phyloP scores from a whole-genome alignment of 2,888 invertebrate species.

The Thymelicus acteon region DNA sequence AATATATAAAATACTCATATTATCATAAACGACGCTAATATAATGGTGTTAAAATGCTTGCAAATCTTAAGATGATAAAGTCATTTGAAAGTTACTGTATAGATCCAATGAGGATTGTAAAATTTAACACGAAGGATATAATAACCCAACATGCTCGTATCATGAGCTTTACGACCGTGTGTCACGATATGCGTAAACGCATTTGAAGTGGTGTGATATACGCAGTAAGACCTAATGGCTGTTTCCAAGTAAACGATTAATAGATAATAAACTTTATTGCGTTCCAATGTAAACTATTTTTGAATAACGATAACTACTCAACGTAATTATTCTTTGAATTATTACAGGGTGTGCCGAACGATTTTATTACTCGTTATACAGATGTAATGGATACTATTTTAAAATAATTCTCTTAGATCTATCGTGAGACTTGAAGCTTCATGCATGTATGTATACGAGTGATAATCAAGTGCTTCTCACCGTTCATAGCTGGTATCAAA shows the following conservation, averaged over 20 bases:
- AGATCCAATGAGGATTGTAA: neutral
- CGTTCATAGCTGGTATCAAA: too few species aligned
- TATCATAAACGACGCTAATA: too few species aligned
- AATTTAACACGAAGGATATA: neutral
- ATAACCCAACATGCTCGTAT: neutral
- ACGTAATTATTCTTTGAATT: slow-evolving; percentile 32
- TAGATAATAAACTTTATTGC: slow-evolving; percentile 10
- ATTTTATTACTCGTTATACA: slow-evolving; percentile 35
- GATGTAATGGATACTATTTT: slow-evolving; percentile 26
- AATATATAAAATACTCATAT: too few species aligned
- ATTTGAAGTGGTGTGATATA: slow-evolving; percentile 38
- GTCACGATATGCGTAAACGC: slow-evolving; percentile 38
- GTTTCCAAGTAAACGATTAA: slow-evolving; percentile 10
- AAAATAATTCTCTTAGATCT: slow-evolving; percentile 27
- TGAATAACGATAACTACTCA: slow-evolving; percentile 7
- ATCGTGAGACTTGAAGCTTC: neutral
- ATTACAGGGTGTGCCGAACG: slow-evolving; percentile 29
- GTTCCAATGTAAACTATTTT: slow-evolving; percentile 15
- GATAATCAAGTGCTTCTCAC: neutral
- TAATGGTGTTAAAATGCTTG: too few species aligned
- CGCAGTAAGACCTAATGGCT: slow-evolving; percentile 27
- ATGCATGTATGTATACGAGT: neutral
- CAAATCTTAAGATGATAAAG: neutral
- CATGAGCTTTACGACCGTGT: slow-evolving; percentile 29
- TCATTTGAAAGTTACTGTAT: neutral